A percentile compares a stretch with the other conserved stretches of the same genome.
Evolutionary conservation across 23 tunicate genomes (phyloP).

Genomic region (Clavelina lepadiformis): DNA sequence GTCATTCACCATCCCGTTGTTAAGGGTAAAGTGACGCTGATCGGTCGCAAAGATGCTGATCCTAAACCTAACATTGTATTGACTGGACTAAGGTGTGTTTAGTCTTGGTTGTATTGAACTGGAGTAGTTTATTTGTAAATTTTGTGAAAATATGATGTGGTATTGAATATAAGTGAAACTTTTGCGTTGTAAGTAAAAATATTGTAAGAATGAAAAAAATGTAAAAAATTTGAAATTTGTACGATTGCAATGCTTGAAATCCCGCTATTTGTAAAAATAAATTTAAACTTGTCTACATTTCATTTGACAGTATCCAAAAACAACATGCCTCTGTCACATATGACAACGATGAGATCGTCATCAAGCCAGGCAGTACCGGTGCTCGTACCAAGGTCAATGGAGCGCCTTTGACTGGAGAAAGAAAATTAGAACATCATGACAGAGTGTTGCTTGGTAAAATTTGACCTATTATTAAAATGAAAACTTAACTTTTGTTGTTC

Average conservation of each 20-base stretch:
- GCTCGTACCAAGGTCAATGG: constrained; percentile 94
- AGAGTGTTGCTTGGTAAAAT: constrained; percentile 75
- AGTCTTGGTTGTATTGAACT: no score
- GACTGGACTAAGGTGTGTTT: constrained; percentile 75
- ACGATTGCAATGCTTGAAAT: no score
- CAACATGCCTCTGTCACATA: constrained; percentile 59
- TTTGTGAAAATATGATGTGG: no score
- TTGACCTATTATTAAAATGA: neutral
- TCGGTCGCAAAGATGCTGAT: constrained; percentile 97
- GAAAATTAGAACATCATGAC: constrained; percentile 86
- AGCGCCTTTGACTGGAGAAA: constrained; percentile 90
- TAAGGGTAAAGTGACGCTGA: constrained; percentile 59
- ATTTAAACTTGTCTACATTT: no score
- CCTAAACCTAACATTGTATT: constrained; percentile 67
- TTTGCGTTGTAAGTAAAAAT: no score
- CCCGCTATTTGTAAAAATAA: no score
- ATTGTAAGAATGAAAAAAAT: no score
- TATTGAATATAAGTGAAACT: no score
- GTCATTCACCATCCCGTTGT: constrained; percentile 62
- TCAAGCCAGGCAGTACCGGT: constrained; percentile 82
- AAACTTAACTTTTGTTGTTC: no score
- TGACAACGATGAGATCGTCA: constrained; percentile 75
- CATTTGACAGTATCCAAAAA: constrained; percentile 68
- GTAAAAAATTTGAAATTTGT: no score
- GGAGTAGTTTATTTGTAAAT: no score